These are phyloP conservation scores for Zygothrica quintamaculata DNA, from an alignment of 2,888 invertebrate genomes.

Conservation along the genomic window DNA sequence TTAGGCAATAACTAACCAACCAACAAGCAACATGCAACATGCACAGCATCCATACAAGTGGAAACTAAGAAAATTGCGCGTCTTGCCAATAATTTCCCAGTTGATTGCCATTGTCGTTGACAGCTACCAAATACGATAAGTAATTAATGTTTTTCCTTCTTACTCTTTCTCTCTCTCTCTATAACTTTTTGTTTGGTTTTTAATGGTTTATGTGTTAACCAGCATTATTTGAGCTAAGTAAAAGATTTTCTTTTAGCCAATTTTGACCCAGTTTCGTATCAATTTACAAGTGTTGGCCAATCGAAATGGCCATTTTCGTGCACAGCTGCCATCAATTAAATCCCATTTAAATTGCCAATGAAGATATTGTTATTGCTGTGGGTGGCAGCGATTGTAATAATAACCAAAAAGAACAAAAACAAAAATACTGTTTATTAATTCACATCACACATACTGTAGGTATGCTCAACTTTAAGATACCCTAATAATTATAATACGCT, in stretches of 20 bases:
- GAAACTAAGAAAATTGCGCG: slow-evolving; percentile 2
- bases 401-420: no score
- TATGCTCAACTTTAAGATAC: no score
- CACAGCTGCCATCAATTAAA: background rate
- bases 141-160: slow-evolving; percentile 59
- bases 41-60: no score
- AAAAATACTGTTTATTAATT: no score
- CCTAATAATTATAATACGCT: no score
- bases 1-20: background rate
- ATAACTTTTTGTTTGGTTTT: no score
- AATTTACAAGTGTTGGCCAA: no score
- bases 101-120: slow-evolving; percentile 49
- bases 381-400: background rate
- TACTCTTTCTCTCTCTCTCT: no score
- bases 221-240: background rate
- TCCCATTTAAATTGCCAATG: slow-evolving; percentile 1
- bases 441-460: no score
- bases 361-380: background rate
- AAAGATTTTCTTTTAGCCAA: background rate
- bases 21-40: background rate
- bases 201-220: slow-evolving; percentile 28
- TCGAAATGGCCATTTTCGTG: no score
- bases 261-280: no score
- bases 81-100: slow-evolving; percentile 46
- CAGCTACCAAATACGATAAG: slow-evolving; percentile 37